These are phyloP conservation scores for Ptilodon capucinus DNA, from an alignment of 2,888 invertebrate species.

Conservation along the genomic window DNA sequence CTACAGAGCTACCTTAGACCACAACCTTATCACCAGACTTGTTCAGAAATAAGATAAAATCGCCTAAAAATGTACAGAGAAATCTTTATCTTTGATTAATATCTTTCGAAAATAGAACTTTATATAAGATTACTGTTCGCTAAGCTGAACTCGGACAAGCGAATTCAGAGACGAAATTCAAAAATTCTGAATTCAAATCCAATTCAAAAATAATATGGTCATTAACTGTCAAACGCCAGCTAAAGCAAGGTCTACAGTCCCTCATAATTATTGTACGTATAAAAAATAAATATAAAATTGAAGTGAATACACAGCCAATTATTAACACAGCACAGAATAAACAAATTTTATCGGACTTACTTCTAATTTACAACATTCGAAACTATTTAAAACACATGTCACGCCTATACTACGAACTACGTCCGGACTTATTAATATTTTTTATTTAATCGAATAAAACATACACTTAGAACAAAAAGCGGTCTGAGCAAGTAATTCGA, in stretches of 20 bases:
- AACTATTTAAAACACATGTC: neutral
- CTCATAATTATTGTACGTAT: neutral
- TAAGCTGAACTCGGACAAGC: too few species aligned
- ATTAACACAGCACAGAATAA: slow-evolving; percentile 12
- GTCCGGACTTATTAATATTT: too few species aligned
- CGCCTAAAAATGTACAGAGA: neutral
- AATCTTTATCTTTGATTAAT: neutral
- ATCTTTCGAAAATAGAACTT: too few species aligned
- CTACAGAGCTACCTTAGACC: neutral
- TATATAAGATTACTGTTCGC: too few species aligned
- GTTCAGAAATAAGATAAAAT: neutral
- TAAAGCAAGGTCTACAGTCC: neutral
- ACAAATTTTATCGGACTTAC: slow-evolving; percentile 1
- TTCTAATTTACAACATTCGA: neutral
- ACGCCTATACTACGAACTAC: neutral
- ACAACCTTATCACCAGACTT: neutral
- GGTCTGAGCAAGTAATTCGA: neutral
- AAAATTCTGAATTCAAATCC: too few species aligned
- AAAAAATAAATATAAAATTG: slow-evolving; percentile 4
- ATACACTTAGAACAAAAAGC: too few species aligned
- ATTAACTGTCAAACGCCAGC: too few species aligned
- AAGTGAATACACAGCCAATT: slow-evolving; percentile 26
- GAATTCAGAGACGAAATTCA: too few species aligned
- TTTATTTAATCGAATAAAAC: too few species aligned
- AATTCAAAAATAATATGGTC: too few species aligned